Conservation (phyloP, 2,888 invertebrate genomes). For the Tortrix viridana region DNA sequence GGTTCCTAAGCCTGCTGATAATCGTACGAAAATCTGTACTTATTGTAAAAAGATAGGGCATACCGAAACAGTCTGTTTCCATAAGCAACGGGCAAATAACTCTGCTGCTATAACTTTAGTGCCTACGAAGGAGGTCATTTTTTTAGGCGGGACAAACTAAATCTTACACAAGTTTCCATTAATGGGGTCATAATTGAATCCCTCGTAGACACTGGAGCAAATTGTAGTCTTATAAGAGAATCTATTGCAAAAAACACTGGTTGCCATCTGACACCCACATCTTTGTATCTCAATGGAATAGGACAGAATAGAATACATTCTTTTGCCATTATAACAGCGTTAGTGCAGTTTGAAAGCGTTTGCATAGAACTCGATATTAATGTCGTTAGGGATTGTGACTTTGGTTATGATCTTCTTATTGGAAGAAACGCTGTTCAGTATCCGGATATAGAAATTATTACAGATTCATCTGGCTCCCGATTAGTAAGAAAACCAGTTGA, state of each 20-base stretch:
- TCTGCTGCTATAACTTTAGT: neutral
- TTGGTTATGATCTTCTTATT: constrained; percentile 24
- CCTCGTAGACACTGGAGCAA: constrained; percentile 32
- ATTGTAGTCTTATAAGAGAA: constrained; percentile 31
- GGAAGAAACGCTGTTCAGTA: constrained; percentile 35
- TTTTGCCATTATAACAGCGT: constrained; percentile 3
- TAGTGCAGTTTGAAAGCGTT: constrained; percentile 5
- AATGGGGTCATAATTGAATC: constrained; percentile 8
- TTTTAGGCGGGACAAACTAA: constrained; percentile 8
- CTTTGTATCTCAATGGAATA: constrained; percentile 26
- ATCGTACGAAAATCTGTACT: constrained; percentile 21
- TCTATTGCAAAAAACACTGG: constrained; percentile 5
- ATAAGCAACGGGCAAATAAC: neutral
- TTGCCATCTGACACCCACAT: neutral
- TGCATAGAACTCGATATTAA: constrained; percentile 9
- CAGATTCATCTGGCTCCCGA: constrained; percentile 28
- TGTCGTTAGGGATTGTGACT: constrained; percentile 13
- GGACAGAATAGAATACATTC: constrained; percentile 13
- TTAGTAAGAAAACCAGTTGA: constrained; percentile 17
- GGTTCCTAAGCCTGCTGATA: neutral
- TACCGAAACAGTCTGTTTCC: constrained; percentile 4
- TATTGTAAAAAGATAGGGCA: constrained; percentile 31
- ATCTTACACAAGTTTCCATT: constrained; percentile 17
- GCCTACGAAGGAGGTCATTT: neutral
- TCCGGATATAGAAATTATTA: constrained; percentile 39